Evolutionary conservation across 2,888 invertebrate genomes (phyloP), one percentile per base, ranked within the genome.

Genomic region (Lamellibrachia satsuma): DNA sequence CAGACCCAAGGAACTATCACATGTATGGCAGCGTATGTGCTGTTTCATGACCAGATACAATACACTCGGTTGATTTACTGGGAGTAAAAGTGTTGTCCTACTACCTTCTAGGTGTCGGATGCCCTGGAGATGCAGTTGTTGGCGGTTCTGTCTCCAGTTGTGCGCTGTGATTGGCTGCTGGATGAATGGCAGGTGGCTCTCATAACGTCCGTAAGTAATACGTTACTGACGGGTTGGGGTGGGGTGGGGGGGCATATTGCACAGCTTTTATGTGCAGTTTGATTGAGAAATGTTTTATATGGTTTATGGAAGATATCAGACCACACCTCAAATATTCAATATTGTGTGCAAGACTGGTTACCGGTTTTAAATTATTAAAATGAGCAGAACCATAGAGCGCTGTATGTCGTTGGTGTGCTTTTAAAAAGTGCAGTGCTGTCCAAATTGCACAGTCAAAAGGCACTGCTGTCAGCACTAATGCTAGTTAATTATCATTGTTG

Each of bases 81-180:
- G 39, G 39, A 60, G 8, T 60, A 15, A 15, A 60, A 60, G 75
- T 22, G 75, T 22, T 15, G 22, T 22, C n/a, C 75, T 75, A n/a
- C 6, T 75, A n/a, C 75, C 75, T 75, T 93, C 2, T 93, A 96
- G 96, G 96, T 95, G 15, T 95, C 96, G 22, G 96, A 96, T 94
- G 96, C 96, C 7, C 93, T 96, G 94, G 96, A 96, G 94, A 96
- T 96, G 96, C 94, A 96, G 95, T 94, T 96, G 52, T 94, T 96
- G 92, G 95, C 96, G 6, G 96, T 96, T 75, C 94, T 96, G 75
- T 96, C 96, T 52, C 96, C 96, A 7, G 95, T 95, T 6, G 94
- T 96, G 52, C 93, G 96, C 91, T 96, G 96, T 95, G 96, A 96
- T 75, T 96, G 96, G 96, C 93, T 94, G 39, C 94, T 96, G 90